These are phyloP conservation scores for Coracias cyanogaster DNA, from an alignment of 2,797 vertebrate species.

Conservation along the genomic window DNA sequence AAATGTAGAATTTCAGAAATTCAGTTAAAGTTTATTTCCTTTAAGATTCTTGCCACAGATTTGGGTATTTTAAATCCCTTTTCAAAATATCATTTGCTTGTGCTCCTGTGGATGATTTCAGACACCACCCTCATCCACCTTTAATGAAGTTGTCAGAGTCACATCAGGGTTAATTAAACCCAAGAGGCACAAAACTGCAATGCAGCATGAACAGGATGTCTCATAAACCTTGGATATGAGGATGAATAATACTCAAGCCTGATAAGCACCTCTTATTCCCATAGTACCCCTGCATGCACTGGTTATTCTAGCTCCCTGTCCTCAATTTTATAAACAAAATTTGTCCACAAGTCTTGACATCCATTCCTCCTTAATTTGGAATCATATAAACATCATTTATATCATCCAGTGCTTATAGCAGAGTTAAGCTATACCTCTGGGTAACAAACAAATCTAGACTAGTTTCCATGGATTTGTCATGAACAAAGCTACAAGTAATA, in stretches of 20 bases:
- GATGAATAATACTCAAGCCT: neutral
- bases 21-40: neutral
- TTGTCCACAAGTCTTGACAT: neutral
- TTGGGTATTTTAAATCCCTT: rapidly evolving
- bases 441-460: neutral
- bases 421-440: neutral
- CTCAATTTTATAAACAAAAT: neutral
- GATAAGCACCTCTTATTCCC: neutral
- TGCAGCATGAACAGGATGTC: neutral
- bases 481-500: neutral
- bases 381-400: neutral
- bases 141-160: neutral
- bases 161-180: conserved; percentile 12
- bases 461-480: conserved; percentile 24
- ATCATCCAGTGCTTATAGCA: neutral
- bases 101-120: neutral
- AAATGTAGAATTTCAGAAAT: neutral
- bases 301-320: neutral
- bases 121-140: neutral
- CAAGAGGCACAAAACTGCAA: neutral
- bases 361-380: neutral
- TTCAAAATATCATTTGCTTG: neutral
- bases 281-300: neutral
- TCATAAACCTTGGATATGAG: neutral
- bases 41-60: neutral